Conservation (phyloP, 1,140 invertebrate species). For the Zeugodacus cucurbitae region DNA sequence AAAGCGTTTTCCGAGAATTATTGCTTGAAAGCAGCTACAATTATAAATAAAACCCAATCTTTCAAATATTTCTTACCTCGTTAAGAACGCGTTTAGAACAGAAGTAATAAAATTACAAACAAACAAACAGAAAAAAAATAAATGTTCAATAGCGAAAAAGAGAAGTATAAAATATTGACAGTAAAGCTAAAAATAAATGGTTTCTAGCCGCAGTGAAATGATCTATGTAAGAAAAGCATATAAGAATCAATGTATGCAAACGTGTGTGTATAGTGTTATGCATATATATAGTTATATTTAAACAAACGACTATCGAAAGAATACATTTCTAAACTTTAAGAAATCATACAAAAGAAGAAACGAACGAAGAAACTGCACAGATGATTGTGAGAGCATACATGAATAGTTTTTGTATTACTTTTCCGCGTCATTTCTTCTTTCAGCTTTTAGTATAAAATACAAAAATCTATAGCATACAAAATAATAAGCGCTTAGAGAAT, state of each 20-base stretch:
- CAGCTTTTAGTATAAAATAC: neutral
- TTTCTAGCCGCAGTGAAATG: constrained; percentile 3
- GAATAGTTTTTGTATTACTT: neutral
- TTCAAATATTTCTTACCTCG: neutral
- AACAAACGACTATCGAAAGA: neutral
- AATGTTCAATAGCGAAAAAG: neutral
- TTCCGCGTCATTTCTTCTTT: neutral
- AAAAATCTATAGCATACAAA: neutral
- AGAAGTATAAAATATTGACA: neutral
- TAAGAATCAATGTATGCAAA: neutral
- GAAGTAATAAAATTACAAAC: neutral
- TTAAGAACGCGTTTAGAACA: neutral
- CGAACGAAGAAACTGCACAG: neutral
- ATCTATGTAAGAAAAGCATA: neutral
- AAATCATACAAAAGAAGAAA: neutral
- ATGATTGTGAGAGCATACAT: neutral
- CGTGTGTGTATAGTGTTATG: too few species aligned
- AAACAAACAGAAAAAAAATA: neutral
- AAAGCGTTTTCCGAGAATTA: neutral
- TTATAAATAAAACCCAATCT: neutral
- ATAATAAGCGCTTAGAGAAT: too few species aligned
- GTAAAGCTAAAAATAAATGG: constrained; percentile 38
- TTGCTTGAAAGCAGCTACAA: neutral
- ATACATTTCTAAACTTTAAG: neutral
- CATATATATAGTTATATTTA: neutral